phyloP scores from a whole-genome alignment of 2,797 vertebrate species.

The Notoglanidium macrostoma region DNA sequence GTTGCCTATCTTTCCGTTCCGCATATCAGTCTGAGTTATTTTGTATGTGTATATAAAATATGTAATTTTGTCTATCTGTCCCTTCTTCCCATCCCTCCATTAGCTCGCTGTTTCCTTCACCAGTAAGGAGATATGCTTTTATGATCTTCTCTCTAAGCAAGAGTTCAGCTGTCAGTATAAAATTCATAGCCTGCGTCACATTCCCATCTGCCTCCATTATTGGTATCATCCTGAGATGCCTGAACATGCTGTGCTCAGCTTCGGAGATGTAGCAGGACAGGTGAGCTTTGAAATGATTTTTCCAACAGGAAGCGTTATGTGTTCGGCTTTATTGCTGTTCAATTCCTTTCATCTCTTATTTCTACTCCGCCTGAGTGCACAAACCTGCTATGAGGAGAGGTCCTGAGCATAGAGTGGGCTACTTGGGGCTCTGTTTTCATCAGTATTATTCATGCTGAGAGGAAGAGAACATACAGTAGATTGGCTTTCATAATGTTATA shows the following conservation, averaged over 20 bases:
- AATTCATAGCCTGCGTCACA: conserved; percentile 74
- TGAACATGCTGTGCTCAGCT: conserved; percentile 75
- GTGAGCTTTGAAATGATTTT: conserved; percentile 58
- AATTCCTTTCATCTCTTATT: background rate
- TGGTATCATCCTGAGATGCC: conserved; percentile 73
- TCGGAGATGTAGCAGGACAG: conserved; percentile 82
- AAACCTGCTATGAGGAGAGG: background rate
- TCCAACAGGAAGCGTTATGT: background rate
- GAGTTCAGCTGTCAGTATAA: conserved; percentile 79
- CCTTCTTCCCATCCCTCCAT: background rate
- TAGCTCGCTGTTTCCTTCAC: conserved; percentile 82
- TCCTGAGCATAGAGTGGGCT: background rate
- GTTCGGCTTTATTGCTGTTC: background rate
- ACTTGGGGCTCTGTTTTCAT: background rate
- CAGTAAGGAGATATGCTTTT: conserved; percentile 84
- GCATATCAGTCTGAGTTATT: background rate
- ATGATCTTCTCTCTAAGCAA: conserved; percentile 76
- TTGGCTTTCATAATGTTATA: background rate
- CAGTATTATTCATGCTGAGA: background rate
- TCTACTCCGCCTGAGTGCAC: background rate
- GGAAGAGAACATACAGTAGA: background rate
- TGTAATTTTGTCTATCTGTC: conserved; percentile 1
- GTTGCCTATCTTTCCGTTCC: background rate
- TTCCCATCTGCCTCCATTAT: conserved; percentile 78
- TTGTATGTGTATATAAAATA: background rate